Conservation (phyloP, 2,888 invertebrate genomes). For the Erebia palarica region DNA sequence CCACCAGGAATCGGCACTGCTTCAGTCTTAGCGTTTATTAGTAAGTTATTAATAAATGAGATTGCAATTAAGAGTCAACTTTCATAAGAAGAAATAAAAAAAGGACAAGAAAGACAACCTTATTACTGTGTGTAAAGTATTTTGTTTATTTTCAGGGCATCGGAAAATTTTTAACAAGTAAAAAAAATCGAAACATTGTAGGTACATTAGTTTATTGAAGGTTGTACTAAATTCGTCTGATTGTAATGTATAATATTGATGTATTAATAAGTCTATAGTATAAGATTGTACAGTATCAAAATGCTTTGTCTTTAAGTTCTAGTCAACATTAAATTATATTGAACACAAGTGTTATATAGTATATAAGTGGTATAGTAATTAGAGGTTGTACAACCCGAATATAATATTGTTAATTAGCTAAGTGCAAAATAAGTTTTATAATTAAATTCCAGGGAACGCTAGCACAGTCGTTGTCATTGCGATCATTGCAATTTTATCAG, state of each 20-base stretch:
- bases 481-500: too few species aligned
- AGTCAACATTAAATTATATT: neutral
- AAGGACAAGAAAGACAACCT: neutral
- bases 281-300: neutral
- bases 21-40: too few species aligned
- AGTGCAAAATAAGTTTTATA: neutral
- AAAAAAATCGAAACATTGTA: neutral
- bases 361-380: neutral
- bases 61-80: too few species aligned
- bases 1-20: too few species aligned
- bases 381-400: neutral
- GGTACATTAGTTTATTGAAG: neutral
- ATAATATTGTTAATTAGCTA: neutral
- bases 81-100: neutral
- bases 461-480: too few species aligned
- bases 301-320: neutral
- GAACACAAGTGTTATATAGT: neutral
- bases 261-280: neutral
- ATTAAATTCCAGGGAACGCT: too few species aligned
- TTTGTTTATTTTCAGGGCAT: neutral
- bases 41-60: too few species aligned
- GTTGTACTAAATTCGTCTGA: neutral
- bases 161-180: slow-evolving; percentile 6
- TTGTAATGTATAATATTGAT: too few species aligned
- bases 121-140: neutral